phyloP scores from a whole-genome alignment of 2,113 vertebrate species.

The Albula glossodonta region DNA sequence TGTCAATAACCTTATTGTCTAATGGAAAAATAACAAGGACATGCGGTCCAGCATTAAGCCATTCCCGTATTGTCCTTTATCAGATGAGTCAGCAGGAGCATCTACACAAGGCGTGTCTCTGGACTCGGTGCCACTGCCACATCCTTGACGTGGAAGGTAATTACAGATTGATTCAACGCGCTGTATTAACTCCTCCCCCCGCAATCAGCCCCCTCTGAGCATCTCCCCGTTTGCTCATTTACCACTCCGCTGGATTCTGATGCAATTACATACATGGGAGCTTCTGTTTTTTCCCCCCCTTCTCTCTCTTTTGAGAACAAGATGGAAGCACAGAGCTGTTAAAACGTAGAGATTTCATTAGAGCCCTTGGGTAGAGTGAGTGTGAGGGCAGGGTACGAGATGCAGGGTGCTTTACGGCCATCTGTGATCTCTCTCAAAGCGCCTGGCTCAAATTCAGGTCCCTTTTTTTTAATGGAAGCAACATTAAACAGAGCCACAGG shows the following conservation, averaged over 20 bases:
- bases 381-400: neutral
- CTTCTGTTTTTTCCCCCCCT: neutral
- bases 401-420: slow-evolving; percentile 42
- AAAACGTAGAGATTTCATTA: neutral
- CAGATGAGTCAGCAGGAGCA: neutral
- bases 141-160: neutral
- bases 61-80: neutral
- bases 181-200: neutral
- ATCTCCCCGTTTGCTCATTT: neutral
- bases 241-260: neutral
- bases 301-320: neutral
- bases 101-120: neutral
- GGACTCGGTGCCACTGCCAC: neutral
- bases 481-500: slow-evolving; percentile 41
- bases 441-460: neutral
- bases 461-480: slow-evolving; percentile 24
- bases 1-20: slow-evolving; percentile 13
- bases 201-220: neutral
- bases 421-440: slow-evolving; percentile 31
- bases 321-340: neutral
- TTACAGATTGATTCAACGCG: neutral
- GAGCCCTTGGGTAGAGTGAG: neutral
- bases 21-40: neutral
- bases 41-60: neutral
- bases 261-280: neutral